Base-by-base conservation (phyloP, 1,140 invertebrate species). In the Reticulitermes speratus region DNA sequence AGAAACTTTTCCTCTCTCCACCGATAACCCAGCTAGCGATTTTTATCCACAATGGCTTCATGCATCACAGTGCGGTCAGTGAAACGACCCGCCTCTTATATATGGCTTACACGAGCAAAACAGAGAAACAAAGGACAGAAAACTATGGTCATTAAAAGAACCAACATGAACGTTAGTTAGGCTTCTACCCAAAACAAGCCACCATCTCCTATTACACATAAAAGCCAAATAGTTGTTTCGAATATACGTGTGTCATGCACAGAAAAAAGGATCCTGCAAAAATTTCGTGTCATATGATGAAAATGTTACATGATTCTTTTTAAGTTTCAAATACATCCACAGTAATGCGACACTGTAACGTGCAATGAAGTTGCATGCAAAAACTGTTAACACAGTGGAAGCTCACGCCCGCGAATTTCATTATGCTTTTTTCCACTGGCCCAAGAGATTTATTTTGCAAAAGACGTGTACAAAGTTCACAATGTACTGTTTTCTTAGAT, bases 31-130 rank as follows among this genome's bases (percentile, higher is more conserved):
- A 16, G n/a, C n/a, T 16, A 75, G 65, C n/a, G 65, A 75, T 75
- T 75, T 75, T 75, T 75, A 75, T 75, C 65, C 65, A 75, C 25
- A 75, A 75, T 75, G 65, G 65, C 65, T 9, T 75, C 65, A 75
- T 75, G 65, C n/a, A 75, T 75, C 65, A 75, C 65, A n/a, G 9
- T 75, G 65, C n/a, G 65, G 65, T 75, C 65, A 30, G 25, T 25
- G 25, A n/a, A 75, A 55, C 52, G 65, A 75, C 25, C n/a, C 65
- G 7, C 14, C 65, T 30, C 25, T 30, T 75, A 30, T 75, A 65
- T 65, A 65, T 65, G 59, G 59, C 59, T 65, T 23, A 75, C 16
- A 30, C n/a, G 65, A 14, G n/a, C 65, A n/a, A 30, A n/a, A 75
- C 25, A 75, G 65, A 30, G n/a, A 75, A 75, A 75, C 65, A 75